Evolutionary conservation across 1,140 invertebrate species (phyloP).

Genomic region (Ceratosolen solmsi): DNA sequence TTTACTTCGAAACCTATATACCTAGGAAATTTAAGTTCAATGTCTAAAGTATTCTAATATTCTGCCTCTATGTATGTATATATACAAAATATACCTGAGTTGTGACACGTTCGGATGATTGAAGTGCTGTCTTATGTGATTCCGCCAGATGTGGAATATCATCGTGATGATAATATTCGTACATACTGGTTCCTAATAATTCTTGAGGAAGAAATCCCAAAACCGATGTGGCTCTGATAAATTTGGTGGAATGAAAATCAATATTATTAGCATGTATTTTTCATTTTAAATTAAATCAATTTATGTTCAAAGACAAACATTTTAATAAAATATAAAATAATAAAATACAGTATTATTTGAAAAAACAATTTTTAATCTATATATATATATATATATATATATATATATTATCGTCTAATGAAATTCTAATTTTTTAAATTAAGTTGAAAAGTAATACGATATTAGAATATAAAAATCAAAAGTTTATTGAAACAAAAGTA

Average conservation of each 20-base stretch:
- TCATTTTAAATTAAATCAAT: too few relatives aligned
- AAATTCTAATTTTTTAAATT: too few relatives aligned
- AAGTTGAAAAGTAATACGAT: too few relatives aligned
- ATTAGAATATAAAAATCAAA: too few relatives aligned
- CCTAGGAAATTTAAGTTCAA: slow-evolving; percentile 60
- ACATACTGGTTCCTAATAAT: slow-evolving; percentile 92
- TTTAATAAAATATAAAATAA: too few relatives aligned
- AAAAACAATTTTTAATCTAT: too few relatives aligned
- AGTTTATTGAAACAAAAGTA: too few relatives aligned
- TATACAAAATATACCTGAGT: slow-evolving; percentile 74
- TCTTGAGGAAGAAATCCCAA: slow-evolving; percentile 95
- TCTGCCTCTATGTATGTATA: neutral
- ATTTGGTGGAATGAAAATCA: neutral
- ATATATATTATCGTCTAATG: too few relatives aligned
- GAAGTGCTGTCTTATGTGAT: slow-evolving; percentile 86
- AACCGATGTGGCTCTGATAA: slow-evolving; percentile 86
- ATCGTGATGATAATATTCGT: slow-evolving; percentile 92
- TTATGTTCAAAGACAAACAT: too few relatives aligned
- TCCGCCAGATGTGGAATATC: slow-evolving; percentile 88
- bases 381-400: too few relatives aligned
- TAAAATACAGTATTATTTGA: too few relatives aligned
- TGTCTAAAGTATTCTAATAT: neutral
- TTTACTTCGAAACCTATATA: slow-evolving; percentile 87
- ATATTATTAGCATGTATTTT: neutral
- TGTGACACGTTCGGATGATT: slow-evolving; percentile 77